Base-by-base conservation (phyloP, 2,113 vertebrate genomes). In the Etheostoma spectabile region DNA sequence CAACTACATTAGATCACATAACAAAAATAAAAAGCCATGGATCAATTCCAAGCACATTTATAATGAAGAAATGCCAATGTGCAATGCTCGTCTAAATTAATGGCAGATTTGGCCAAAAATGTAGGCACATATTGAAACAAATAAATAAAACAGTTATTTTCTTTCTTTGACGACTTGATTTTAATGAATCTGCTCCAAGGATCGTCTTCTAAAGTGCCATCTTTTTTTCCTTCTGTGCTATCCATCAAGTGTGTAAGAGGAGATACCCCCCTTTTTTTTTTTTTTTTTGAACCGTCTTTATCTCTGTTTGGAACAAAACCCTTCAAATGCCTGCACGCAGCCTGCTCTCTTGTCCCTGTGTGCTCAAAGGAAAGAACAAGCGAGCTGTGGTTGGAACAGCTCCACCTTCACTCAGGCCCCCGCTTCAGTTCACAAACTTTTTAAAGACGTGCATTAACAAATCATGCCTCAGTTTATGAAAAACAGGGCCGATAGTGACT, bases 351-450 rank as follows among this genome's bases (percentile, higher is more conserved):
- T 55, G 51, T 86, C 68, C 78, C 53, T 57, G 2, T 69, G 57
- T 33, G 57, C 55, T 85, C 65, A 79, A 78, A 85, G 73, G 82
- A 74, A 80, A 82, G 71, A 80, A 16, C 52, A 3, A 74, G 63
- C 19, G 13, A 81, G 70, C 66, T 86, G 85, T 88, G 79, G 87
- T 85, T 81, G 86, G 75, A 87, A 85, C 75, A 45, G 72, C 84
- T 89, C 81, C 74, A 80, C 82, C 77, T 67, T 49, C n/a, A 3
- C 63, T 62, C 73, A 19, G 73, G 27, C 65, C 59, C 13, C 59
- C 13, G 66, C 79, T 62, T 74, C 69, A 46, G 71, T 84, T 80
- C 72, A 67, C 72, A 74, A 83, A 85, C 86, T 80, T 86, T 90
- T 86, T 82, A 77, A 82, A 87, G 74, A 80, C 33, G 38, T 38